A percentile compares a stretch with the other conserved stretches of the same genome.
Conservation (phyloP, 2,113 vertebrate species). For the Myiagra hebetior region DNA sequence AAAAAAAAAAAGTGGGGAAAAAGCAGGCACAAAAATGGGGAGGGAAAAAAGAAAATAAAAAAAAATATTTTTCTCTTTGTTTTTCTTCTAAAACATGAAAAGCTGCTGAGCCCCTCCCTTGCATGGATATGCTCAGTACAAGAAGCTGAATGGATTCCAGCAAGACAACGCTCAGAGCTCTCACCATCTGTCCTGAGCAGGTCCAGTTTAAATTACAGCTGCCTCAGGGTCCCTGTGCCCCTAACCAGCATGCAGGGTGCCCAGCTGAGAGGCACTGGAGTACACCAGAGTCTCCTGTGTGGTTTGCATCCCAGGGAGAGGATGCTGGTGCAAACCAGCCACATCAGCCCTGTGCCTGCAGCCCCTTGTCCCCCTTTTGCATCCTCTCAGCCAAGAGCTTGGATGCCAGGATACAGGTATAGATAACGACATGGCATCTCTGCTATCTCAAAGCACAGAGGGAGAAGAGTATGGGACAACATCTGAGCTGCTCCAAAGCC, state of each 20-base stretch:
- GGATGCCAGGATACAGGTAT: neutral
- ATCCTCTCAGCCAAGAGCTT: neutral
- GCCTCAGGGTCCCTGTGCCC: neutral
- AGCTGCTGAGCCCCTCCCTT: neutral
- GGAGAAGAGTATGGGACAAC: neutral
- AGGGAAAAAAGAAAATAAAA: neutral
- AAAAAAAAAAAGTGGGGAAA: neutral
- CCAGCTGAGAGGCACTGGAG: neutral
- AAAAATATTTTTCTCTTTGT: neutral
- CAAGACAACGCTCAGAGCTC: neutral
- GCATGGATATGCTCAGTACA: neutral
- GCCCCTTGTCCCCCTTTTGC: neutral
- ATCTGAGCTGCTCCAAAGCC: neutral
- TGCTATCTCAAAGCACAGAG: neutral
- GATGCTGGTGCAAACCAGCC: neutral
- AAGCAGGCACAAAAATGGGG: neutral
- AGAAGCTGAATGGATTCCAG: slow-evolving; percentile 19
- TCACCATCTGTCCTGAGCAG: neutral
- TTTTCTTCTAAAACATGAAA: neutral
- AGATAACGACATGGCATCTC: fast-evolving
- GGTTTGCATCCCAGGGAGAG: neutral
- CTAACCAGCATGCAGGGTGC: neutral
- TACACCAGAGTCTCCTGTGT: fast-evolving
- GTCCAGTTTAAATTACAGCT: neutral
- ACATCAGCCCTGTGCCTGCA: neutral